Evolutionary conservation across 2,797 vertebrate genomes (phyloP), one percentile per base, ranked within the genome.

Genomic region (Intellagama lesueurii): DNA sequence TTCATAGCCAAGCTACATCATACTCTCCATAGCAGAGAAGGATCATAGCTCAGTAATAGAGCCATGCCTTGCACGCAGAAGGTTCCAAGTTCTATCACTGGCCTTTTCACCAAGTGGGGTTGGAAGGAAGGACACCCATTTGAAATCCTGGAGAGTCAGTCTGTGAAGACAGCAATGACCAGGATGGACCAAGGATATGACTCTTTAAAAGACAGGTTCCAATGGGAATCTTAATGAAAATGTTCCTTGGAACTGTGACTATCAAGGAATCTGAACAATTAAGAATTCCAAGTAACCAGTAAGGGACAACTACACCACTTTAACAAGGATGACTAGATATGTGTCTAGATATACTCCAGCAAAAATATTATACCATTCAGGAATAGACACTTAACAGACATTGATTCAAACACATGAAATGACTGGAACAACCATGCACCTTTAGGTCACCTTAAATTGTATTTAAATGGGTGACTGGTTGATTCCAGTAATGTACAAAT

Each of bases 241-340:
- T 52, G 64, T 68, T 85, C 75, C n/a, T 68, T 32, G 68, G 69
- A 35, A 66, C 24, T 64, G 60, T 78, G 83, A 66, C 32, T 22
- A 5, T 49, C 6, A 3, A 1, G 79, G 81, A 83, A 89, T 72
- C 5, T 26, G 87, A n/a, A 40, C 66, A 64, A 82, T 40, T 47
- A 69, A 68, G 11, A 64, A 79, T 22, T 68, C 44, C 0, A 17
- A 35, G 75, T 28, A 4, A 4, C 16, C 26, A 47, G 70, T 75
- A 60, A 81, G 30, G 3, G 64, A 0, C 4, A 89, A 90, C 40
- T 4, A 2, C 1, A 56, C 1, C 14, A 26, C n/a, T 73, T 81
- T 72, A 49, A 22, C 0, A 0, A 52, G 68, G 78, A 12, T 32
- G 79, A 44, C 1, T 14, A 9, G 79, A 66, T 75, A 66, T 0